phyloP scores from a whole-genome alignment of 1,140 invertebrate genomes.

The Arion vulgaris region DNA sequence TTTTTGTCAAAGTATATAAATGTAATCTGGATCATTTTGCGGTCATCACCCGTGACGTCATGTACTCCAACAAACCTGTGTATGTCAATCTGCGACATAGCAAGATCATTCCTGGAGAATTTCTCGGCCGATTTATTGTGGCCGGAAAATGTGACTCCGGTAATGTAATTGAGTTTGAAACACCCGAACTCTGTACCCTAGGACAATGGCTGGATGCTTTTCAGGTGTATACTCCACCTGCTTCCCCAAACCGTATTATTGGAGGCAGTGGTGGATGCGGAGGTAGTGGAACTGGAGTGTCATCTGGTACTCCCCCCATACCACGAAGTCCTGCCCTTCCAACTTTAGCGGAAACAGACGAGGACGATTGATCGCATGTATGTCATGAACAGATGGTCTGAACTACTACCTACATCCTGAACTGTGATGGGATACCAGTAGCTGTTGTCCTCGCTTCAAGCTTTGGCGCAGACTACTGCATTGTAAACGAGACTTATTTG shows the following conservation, averaged over 20 bases:
- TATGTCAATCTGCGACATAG: conserved; percentile 34
- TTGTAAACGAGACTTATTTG: too few species aligned
- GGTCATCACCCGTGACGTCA: conserved; percentile 24
- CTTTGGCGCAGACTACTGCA: too few species aligned
- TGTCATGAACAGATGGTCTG: too few species aligned
- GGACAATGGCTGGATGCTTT: conserved; percentile 38
- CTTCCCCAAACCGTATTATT: conserved; percentile 13
- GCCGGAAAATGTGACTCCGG: conserved; percentile 31
- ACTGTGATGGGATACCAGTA: too few species aligned
- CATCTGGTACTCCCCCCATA: background rate
- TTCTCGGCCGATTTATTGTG: conserved; percentile 24
- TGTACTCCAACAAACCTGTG: conserved; percentile 24
- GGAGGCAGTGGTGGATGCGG: background rate
- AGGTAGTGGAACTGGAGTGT: background rate
- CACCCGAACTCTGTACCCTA: conserved; percentile 20
- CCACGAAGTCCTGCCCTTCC: conserved; percentile 26
- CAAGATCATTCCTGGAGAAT: conserved; percentile 23
- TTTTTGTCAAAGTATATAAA: conserved; percentile 27
- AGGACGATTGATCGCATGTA: conserved; percentile 14
- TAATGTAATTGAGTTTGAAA: conserved; percentile 33
- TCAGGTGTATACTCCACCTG: conserved; percentile 28
- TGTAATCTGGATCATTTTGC: conserved; percentile 38
- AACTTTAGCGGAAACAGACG: conserved; percentile 31
- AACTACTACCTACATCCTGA: too few species aligned
- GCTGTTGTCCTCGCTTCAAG: too few species aligned